Percentiles rank a stretch among this genome's conserved stretches.
phyloP scores from a whole-genome alignment of 2,797 vertebrate genomes.

The Emys orbicularis region DNA sequence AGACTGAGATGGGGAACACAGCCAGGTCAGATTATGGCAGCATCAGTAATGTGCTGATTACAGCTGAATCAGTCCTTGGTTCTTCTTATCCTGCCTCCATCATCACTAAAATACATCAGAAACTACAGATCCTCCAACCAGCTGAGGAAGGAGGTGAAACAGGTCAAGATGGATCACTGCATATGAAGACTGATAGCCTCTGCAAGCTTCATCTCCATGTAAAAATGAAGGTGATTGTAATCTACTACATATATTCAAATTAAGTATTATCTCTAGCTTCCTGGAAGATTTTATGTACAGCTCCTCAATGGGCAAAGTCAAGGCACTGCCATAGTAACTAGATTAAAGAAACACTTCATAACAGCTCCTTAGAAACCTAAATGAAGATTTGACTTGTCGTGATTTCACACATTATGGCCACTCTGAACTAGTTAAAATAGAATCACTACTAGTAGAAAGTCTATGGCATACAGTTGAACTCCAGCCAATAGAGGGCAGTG shows the following conservation, averaged over 20 bases:
- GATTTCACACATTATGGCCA: neutral
- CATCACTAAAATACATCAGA: fast-evolving
- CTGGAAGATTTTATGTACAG: neutral
- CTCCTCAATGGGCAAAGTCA: neutral
- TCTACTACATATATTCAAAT: neutral
- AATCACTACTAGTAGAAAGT: neutral
- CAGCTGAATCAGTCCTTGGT: neutral
- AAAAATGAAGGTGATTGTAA: neutral
- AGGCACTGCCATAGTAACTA: neutral
- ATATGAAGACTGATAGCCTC: neutral
- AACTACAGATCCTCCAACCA: fast-evolving
- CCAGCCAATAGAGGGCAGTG: neutral
- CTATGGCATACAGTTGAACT: neutral
- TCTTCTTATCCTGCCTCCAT: neutral
- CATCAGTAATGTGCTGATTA: neutral
- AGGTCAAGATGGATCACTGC: fast-evolving
- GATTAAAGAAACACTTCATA: neutral
- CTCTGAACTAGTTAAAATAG: neutral
- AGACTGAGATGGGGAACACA: neutral
- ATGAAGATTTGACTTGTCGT: neutral
- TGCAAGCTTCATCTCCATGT: fast-evolving
- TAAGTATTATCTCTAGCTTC: neutral
- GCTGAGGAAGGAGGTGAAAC: neutral
- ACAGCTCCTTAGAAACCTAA: neutral
- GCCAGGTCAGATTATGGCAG: neutral